These are phyloP conservation scores for Tichodroma muraria DNA, from an alignment of 2,113 vertebrate genomes.

Conservation along the genomic window DNA sequence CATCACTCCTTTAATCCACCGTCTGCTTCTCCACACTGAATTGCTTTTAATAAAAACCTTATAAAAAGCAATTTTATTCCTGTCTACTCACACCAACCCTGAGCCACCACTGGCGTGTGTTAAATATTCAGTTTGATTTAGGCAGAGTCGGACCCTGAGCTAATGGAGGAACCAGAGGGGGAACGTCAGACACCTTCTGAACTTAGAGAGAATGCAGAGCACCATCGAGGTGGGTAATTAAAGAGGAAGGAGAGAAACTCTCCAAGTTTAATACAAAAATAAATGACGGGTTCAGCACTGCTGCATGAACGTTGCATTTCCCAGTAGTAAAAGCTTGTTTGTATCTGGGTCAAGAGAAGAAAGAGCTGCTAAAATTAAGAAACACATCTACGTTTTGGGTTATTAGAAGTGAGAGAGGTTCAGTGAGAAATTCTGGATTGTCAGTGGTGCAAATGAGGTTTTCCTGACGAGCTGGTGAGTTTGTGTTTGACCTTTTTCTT, in stretches of 20 bases:
- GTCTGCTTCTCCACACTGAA: not conserved
- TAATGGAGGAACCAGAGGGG: not conserved
- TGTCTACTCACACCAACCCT: not conserved
- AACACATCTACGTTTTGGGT: not conserved
- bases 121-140: not conserved
- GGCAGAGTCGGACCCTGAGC: not conserved
- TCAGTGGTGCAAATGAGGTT: not conserved
- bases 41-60: not conserved
- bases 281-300: not conserved
- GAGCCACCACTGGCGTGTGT: not conserved
- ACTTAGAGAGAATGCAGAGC: not conserved
- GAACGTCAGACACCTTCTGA: not conserved
- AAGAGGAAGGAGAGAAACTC: not conserved
- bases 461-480: not conserved
- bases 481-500: not conserved
- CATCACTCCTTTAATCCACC: not conserved
- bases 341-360: not conserved
- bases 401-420: not conserved
- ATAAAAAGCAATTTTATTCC: not conserved
- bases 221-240: not conserved
- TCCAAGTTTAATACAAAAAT: not conserved
- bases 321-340: not conserved
- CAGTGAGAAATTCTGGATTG: not conserved
- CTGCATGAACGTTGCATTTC: not conserved
- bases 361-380: not conserved